These are phyloP conservation scores for Arnoldichthys spilopterus DNA, from an alignment of 2,797 vertebrate genomes.

Conservation along the genomic window DNA sequence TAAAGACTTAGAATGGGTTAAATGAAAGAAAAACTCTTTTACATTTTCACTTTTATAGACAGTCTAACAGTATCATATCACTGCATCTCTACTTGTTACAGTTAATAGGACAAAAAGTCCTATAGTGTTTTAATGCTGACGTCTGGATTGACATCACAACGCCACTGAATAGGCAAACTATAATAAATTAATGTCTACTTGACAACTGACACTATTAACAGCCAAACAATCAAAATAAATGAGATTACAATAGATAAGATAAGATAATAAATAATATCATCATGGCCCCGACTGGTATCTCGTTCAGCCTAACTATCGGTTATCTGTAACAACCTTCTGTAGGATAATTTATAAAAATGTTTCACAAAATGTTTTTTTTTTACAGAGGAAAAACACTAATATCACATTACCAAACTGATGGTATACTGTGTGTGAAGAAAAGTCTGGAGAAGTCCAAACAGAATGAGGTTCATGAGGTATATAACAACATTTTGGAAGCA, in stretches of 20 bases:
- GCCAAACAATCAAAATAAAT: no score
- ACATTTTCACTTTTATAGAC: not conserved
- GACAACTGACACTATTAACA: slow-evolving; percentile 4
- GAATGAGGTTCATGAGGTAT: no score
- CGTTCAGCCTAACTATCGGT: no score
- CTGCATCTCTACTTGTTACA: not conserved
- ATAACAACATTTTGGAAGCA: not conserved
- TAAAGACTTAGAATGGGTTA: not conserved
- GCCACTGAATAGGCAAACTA: no score
- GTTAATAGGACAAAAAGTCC: not conserved
- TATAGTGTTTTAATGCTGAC: no score
- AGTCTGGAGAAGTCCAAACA: not conserved
- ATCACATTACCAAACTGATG: not conserved
- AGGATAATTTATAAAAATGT: not conserved
- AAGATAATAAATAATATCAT: no score
- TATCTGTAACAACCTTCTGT: no score
- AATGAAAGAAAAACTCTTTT: not conserved
- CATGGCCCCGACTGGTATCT: not conserved
- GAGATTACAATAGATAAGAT: no score
- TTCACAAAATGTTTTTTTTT: not conserved
- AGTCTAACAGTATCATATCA: slow-evolving; percentile 19
- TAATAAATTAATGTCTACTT: not conserved
- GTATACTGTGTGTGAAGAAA: not conserved
- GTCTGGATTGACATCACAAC: no score
- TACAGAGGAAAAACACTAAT: not conserved